Conservation (phyloP, 2,888 invertebrate genomes). For the Pteria penguin region DNA sequence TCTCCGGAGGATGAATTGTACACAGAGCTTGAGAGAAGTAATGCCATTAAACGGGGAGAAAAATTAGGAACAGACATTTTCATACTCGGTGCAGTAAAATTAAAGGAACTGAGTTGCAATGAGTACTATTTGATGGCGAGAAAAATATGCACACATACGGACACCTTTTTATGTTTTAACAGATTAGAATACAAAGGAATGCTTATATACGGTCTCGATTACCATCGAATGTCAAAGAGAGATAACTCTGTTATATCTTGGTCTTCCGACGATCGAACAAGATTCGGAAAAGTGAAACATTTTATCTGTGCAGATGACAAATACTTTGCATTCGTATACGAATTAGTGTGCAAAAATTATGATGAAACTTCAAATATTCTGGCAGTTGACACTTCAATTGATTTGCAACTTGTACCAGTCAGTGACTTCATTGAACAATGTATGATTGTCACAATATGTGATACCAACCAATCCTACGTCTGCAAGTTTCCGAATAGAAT, state of each 20-base stretch:
- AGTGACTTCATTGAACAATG: neutral
- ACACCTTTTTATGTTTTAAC: slow-evolving; percentile 4
- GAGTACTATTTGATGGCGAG: neutral
- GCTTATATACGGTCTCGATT: slow-evolving; percentile 8
- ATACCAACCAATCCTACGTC: neutral
- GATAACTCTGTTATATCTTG: slow-evolving; percentile 3
- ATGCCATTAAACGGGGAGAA: neutral
- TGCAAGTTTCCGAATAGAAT: neutral
- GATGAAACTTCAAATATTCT: neutral
- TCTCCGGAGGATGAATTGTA: neutral
- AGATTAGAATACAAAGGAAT: neutral
- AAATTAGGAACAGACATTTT: slow-evolving; percentile 1
- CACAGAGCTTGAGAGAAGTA: neutral
- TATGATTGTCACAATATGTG: neutral
- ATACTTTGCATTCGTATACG: neutral
- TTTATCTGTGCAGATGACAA: neutral
- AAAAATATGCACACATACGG: neutral
- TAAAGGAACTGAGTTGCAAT: neutral
- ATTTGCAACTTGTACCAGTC: neutral
- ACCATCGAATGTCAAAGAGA: slow-evolving; percentile 11
- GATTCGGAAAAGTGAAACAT: neutral
- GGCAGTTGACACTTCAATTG: neutral
- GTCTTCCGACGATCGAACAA: neutral
- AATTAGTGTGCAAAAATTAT: neutral
- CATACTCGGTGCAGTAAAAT: slow-evolving; percentile 10